Percentiles rank a stretch among this genome's conserved stretches.
Conservation (phyloP, 2,797 vertebrate genomes). For the Liasis olivaceus region DNA sequence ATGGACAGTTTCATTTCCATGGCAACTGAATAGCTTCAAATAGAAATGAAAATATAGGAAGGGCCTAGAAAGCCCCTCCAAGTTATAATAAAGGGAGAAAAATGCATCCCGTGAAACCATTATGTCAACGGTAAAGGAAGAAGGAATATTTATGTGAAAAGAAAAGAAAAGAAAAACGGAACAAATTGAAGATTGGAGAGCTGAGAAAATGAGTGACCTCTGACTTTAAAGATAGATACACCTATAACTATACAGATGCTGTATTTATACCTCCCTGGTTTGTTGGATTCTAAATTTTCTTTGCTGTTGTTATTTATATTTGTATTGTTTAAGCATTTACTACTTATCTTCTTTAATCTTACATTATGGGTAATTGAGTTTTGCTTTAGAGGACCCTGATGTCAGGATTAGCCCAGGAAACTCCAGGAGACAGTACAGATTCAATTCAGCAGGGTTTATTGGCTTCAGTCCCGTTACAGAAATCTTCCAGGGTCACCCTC, state of each 20-base stretch:
- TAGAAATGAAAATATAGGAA: neutral
- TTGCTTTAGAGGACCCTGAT: neutral
- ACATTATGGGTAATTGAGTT: neutral
- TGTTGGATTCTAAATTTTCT: neutral
- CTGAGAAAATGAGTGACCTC: neutral
- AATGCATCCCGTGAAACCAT: neutral
- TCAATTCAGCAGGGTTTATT: no score
- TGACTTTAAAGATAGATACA: neutral
- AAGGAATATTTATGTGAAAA: neutral
- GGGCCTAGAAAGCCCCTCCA: neutral
- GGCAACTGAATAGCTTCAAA: neutral
- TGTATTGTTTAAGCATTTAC: neutral
- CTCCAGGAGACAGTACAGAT: no score
- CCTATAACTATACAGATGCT: neutral
- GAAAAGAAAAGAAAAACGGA: neutral
- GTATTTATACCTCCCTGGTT: neutral
- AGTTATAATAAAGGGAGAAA: neutral
- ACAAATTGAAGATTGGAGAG: no score
- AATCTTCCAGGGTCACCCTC: no score
- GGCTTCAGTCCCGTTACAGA: no score
- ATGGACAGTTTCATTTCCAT: neutral
- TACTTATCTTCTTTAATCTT: slow-evolving; percentile 1
- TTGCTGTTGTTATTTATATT: neutral
- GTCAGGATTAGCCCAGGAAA: no score
- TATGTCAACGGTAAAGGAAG: neutral